Base-by-base conservation (phyloP, 2,113 vertebrate species). In the Archilochus colubris region DNA sequence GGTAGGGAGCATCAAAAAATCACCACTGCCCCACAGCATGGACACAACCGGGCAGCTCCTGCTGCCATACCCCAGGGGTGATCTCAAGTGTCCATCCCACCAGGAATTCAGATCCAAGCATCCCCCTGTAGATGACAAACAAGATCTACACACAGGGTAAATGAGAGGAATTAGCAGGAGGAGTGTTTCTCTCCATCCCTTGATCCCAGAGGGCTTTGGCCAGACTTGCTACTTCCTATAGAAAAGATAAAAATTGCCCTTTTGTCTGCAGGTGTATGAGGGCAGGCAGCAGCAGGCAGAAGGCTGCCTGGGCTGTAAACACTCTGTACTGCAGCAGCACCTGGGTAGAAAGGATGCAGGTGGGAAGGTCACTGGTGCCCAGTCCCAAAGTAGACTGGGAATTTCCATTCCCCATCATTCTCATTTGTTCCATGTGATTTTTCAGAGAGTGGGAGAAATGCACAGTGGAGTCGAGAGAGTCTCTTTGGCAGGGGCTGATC, bases 401-500 rank as follows among this genome's bases (percentile, higher is more conserved):
- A 93, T 91, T 84, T 80, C 33, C 68, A 76, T 59, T 91, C 46
- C 51, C 36, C 20, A 3, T 25, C 50, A 63, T 76, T 82, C 70
- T 59, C 36, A 51, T 93, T 93, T 78, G 73, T 92, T 95, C 91
- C 36, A 6, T 46, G 82, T 14, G 69, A 24, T 94, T 92, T 50
- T 95, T 83, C 73, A 67, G 57, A 67, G 55, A 81, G 67, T 88
- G 33, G 23, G 21, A 70, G 64, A 57, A 93, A 81, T 4, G 50
- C 33, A 33, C 2, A 0, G 22, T 14, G 30, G 88, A 89, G 33
- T 70, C 4, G 11, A 82, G 86, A 63, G 48, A 73, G 31, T 28
- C 43, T 79, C 8, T 91, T 80, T 33, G 48, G 91, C 86, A 89
- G 72, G 67, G 46, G 88, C 88, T 94, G 93, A 87, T 89, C 77